A percentile compares a stretch with the other conserved stretches of the same genome.
These are phyloP conservation scores for Orientallactaga sibirica DNA, from an alignment of 2,797 vertebrate genomes.

Conservation along the genomic window DNA sequence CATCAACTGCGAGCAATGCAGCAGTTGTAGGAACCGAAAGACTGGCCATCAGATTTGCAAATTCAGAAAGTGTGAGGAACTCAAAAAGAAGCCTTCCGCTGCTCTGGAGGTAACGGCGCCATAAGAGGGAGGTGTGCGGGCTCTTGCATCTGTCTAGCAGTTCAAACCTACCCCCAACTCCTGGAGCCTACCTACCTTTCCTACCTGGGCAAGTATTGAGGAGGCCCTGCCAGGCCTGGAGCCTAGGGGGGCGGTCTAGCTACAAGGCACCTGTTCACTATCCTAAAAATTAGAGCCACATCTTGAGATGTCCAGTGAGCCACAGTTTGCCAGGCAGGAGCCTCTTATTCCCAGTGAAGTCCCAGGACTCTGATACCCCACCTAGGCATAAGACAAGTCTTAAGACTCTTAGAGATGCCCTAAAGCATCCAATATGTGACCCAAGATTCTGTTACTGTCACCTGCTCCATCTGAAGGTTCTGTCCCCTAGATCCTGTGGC, in stretches of 20 bases:
- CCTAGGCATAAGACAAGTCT: not conserved
- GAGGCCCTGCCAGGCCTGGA: conserved; percentile 4
- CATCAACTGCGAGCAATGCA: conserved; percentile 99
- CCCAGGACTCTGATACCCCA: not conserved
- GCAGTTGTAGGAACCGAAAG: conserved; percentile 99
- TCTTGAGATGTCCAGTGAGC: conserved; percentile 47
- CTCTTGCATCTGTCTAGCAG: conserved; percentile 49
- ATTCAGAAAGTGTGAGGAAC: conserved; percentile 99
- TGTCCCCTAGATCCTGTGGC: not conserved
- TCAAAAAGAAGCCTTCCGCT: conserved; percentile 99
- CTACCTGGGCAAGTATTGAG: conserved; percentile 21
- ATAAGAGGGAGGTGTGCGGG: conserved; percentile 87
- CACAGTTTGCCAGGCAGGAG: conserved; percentile 11
- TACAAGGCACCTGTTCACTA: conserved; percentile 67
- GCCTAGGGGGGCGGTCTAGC: conserved; percentile 8
- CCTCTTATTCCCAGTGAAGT: not conserved
- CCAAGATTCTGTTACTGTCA: conserved; percentile 28
- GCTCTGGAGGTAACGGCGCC: conserved; percentile 97
- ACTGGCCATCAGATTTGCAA: conserved; percentile 99
- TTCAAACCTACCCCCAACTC: conserved; percentile 50
- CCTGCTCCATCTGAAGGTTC: conserved; percentile 2
- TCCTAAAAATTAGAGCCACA: conserved; percentile 62
- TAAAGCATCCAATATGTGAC: conserved; percentile 24
- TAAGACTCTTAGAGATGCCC: conserved; percentile 22
- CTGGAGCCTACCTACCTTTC: conserved; percentile 25